phyloP scores from a whole-genome alignment of 2,797 vertebrate species.

The Siniperca obscura region DNA sequence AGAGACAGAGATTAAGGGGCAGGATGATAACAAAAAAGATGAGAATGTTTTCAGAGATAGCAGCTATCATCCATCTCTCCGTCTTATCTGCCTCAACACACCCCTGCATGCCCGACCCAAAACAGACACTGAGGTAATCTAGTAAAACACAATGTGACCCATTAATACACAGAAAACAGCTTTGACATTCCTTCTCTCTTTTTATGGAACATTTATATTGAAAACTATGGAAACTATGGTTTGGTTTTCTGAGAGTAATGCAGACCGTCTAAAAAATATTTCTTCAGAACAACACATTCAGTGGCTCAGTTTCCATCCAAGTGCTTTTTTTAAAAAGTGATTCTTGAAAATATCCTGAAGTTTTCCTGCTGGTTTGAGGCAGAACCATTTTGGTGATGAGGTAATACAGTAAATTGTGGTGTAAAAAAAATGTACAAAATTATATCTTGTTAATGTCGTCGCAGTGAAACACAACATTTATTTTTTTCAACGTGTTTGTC shows the following conservation, averaged over 20 bases:
- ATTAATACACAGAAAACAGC: conserved; percentile 17
- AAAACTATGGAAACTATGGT: neutral
- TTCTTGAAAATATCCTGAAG: neutral
- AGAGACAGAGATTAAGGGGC: neutral
- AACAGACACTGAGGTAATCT: conserved; percentile 45
- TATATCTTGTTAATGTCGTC: too few species aligned
- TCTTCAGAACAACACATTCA: neutral
- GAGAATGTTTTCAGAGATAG: conserved; percentile 51
- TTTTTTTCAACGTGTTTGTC: too few species aligned
- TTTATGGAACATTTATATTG: neutral
- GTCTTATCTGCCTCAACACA: conserved; percentile 27
- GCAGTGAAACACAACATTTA: too few species aligned
- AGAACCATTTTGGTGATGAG: neutral
- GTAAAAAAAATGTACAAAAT: too few species aligned
- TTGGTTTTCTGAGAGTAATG: neutral
- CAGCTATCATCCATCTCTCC: conserved; percentile 58
- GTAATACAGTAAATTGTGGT: neutral
- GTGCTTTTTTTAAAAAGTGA: neutral
- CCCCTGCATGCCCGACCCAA: conserved; percentile 31
- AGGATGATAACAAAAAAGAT: conserved; percentile 5
- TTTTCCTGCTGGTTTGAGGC: conserved; percentile 3
- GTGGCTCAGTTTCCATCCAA: neutral
- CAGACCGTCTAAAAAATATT: neutral
- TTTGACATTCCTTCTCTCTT: neutral
- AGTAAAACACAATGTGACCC: conserved; percentile 38